Evolutionary conservation across 1,140 invertebrate species (phyloP).

Genomic region (Drosophila leontia): DNA sequence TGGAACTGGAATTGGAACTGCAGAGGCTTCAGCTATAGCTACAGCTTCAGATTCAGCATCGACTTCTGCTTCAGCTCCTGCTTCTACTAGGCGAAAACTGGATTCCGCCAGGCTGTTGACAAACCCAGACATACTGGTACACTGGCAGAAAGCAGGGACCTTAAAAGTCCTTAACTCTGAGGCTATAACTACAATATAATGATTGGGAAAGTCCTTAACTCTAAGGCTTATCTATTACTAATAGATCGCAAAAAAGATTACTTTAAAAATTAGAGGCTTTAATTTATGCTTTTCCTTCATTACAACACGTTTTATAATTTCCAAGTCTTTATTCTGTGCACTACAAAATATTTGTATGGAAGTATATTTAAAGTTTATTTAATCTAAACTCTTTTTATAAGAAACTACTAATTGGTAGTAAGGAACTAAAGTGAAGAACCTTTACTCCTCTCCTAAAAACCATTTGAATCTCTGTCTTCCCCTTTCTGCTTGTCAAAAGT

Average conservation of each 20-base stretch:
- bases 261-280: not conserved
- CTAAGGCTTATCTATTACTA: not conserved
- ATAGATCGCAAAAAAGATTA: not conserved
- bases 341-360: not conserved
- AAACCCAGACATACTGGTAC: conserved; percentile 52
- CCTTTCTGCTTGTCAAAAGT: not conserved
- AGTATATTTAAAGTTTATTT: not conserved
- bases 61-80: conserved; percentile 11
- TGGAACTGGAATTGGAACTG: conserved; percentile 54
- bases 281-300: not conserved
- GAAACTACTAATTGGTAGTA: not conserved
- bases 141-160: conserved; percentile 11
- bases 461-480: not conserved
- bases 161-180: not conserved
- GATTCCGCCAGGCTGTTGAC: conserved; percentile 73
- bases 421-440: not conserved
- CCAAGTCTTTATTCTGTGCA: not conserved
- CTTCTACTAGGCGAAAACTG: conserved; percentile 60
- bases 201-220: too few relatives aligned
- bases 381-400: not conserved
- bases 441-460: not conserved
- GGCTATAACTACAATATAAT: not conserved
- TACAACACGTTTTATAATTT: not conserved
- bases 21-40: conserved; percentile 33
- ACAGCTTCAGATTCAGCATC: conserved; percentile 5